Evolutionary conservation across 2,888 invertebrate genomes (phyloP), one percentile per base, ranked within the genome.

Genomic region (Microctonus brassicae): DNA sequence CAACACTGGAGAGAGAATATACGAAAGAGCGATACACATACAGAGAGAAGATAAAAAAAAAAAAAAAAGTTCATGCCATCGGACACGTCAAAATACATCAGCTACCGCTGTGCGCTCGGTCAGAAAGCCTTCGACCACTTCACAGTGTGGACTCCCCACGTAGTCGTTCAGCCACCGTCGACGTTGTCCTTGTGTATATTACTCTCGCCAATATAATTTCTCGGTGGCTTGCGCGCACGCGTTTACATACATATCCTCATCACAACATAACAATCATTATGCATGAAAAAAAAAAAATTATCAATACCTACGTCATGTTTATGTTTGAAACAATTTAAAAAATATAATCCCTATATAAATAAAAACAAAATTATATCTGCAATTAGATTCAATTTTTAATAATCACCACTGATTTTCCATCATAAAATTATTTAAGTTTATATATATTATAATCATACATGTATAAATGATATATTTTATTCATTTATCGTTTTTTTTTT

Each of bases 21-120:
- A 7, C 1, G 17, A 47, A 7, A 7, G 47, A 17, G n/a, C n/a
- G 39, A 9, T 3, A n/a, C 17, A 47, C 17, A 17, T 17, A 47
- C 17, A 17, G 47, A 47, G 17, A 47, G 47, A 7, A n/a, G 17
- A 7, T 7, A 6, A 7, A 17, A 36, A 33, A 33, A 71, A 70
- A 69, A 72, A 70, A 76, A 72, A 72, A 74, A 71, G 77, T 73
- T 74, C 78, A 79, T 81, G 81, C 79, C 82, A 82, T 83, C 80
- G 83, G 82, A 77, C 83, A 84, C 85, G 86, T 87, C 86, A 85
- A 83, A 86, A 86, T 83, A 84, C 81, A 87, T 87, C 84, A 86
- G 86, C 86, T 84, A 85, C 86, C 82, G 86, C 84, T 86, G 84
- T 84, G 85, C 86, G 80, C 76, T 86, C 83, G 82, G 72, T 85